Evolutionary conservation across 2,888 invertebrate genomes (phyloP), one percentile per base, ranked within the genome.

Genomic region (Blastobasis adustella): DNA sequence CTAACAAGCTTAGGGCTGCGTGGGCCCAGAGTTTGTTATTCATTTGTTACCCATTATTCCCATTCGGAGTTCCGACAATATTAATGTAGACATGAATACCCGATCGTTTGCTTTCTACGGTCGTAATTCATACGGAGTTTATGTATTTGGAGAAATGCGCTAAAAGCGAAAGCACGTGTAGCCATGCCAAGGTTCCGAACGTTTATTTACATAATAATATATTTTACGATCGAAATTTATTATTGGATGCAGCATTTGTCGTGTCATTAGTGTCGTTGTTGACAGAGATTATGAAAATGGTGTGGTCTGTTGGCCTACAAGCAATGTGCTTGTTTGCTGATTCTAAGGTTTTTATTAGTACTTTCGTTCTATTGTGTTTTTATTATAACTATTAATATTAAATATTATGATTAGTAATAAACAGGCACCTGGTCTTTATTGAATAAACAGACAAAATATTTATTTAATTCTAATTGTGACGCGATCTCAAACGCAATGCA

Each of bases 151-250:
- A 60, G 58, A 66, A 71, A 56, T 59, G 60, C 66, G 69, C 56
- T 69, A 70, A 71, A 65, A 66, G 63, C 60, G 65, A 67, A 66
- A 67, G 66, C 59, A 10, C 42, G 42, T 42, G 42, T 42, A 8
- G 6, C 10, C 42, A 10, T 6, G 5, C 10, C 10, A 46, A 10
- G 43, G 6, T 37, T 42, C 54, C 54, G 55, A 55, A 47, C 54
- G 57, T 49, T 49, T 60, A 59, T 42, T 47, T 42, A 38, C 44
- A 49, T 23, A 57, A 54, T 58, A 54, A 56, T 49, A 50, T 49
- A 47, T 50, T 36, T 37, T 47, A 47, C 39, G 41, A 45, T 37
- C 45, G 38, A 42, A 37, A 48, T 41, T 49, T 47, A 49, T 50
- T 53, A 42, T 48, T 49, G 37, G 49, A 43, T 49, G 53, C 47